Base-by-base conservation (phyloP, 2,797 vertebrate genomes). In the Muraenolepis orangiensis region DNA sequence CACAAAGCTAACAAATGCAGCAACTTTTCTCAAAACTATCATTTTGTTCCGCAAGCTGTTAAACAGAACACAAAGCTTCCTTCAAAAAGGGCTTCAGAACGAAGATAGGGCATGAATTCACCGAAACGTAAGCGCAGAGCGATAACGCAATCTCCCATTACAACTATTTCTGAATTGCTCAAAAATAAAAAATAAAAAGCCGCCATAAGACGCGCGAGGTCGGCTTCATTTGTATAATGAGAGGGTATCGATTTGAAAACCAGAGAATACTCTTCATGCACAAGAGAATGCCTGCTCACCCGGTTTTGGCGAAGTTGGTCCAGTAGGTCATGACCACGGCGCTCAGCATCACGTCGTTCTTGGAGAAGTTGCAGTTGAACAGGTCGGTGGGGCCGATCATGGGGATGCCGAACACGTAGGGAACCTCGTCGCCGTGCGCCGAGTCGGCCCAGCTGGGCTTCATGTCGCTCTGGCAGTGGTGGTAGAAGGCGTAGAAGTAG, bases 401-500 rank as follows among this genome's bases (percentile, higher is more conserved):
- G n/a, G n/a, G n/a, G n/a, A n/a, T n/a, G n/a, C n/a, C n/a, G n/a
- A n/a, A n/a, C n/a, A n/a, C n/a, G n/a, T n/a, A n/a, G n/a, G n/a
- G n/a, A n/a, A n/a, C n/a, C n/a, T n/a, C n/a, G n/a, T n/a, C n/a
- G n/a, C n/a, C n/a, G n/a, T n/a, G n/a, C n/a, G n/a, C n/a, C n/a
- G n/a, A n/a, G n/a, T 99, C 98, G 0, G 98, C 98, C 98, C 98
- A 99, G 0, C 96, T 94, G 0, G 98, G 97, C 89, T 99, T 99
- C 98, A 99, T 99, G 91, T 98, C 91, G 89, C 98, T 99, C 95
- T 99, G 98, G 94, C 98, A 99, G 95, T 99, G 97, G 87, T 99
- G 98, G 88, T 99, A 99, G 90, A 99, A 99, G 91, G 98, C 96
- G 70, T 99, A 99, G 92, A 99, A 98, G 87, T 98, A 99, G 8